These are phyloP conservation scores for Ormia ochracea DNA, from an alignment of 2,888 invertebrate genomes.

Conservation along the genomic window DNA sequence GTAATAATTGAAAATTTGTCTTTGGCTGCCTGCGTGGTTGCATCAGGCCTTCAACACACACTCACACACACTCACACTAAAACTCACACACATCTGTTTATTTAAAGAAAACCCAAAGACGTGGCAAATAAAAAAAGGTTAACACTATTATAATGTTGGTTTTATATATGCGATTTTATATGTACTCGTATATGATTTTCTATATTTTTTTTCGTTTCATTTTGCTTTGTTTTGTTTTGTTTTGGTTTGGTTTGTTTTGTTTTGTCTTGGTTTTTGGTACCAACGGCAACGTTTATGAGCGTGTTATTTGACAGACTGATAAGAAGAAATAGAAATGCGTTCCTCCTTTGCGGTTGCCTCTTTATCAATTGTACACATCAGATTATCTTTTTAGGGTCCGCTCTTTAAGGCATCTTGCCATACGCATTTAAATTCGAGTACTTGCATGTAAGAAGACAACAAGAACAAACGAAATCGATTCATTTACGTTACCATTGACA, in stretches of 20 bases:
- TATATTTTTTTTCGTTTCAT: too few relatives aligned
- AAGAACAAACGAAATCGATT: constrained; percentile 6
- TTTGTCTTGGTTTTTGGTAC: neutral
- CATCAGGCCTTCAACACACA: constrained; percentile 25
- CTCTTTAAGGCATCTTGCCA: constrained; percentile 10
- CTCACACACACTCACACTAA: too few relatives aligned
- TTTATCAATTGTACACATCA: constrained; percentile 48
- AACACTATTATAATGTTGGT: constrained; percentile 45
- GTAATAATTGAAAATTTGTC: constrained; percentile 11
- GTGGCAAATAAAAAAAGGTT: constrained; percentile 36
- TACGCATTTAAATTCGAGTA: constrained; percentile 9
- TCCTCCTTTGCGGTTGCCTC: constrained; percentile 1
- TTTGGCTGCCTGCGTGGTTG: constrained; percentile 6
- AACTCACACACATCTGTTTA: constrained; percentile 47
- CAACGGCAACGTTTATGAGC: constrained; percentile 8
- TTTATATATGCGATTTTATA: constrained; percentile 36
- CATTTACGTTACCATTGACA: constrained; percentile 36
- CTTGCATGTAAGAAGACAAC: too few relatives aligned
- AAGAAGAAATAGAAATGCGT: neutral
- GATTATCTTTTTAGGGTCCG: constrained; percentile 52
- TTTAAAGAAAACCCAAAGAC: constrained; percentile 8
- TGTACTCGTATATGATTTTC: too few relatives aligned
- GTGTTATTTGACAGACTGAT: constrained; percentile 39
- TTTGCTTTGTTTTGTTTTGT: too few relatives aligned
- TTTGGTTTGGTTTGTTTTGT: too few relatives aligned